Conservation (phyloP, 2,113 vertebrate species). For the Zosterops japonicus region DNA sequence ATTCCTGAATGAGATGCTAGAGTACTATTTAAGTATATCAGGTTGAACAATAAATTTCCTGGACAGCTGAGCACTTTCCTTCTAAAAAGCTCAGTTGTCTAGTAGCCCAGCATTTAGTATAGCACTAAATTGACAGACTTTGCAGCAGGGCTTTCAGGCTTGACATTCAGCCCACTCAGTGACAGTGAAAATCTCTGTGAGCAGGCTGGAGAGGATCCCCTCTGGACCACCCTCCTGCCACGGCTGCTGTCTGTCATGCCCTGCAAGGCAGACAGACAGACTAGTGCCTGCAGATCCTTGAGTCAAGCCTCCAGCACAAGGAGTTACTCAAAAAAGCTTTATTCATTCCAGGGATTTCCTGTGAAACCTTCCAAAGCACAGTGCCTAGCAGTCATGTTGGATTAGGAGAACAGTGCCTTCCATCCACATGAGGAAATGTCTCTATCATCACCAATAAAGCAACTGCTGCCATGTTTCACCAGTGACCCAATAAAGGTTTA, state of each 20-base stretch:
- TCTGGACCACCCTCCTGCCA: not conserved
- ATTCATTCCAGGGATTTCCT: not conserved
- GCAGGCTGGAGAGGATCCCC: not conserved
- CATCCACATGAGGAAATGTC: not conserved
- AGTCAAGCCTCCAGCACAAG: not conserved
- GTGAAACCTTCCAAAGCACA: not conserved
- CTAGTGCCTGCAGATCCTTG: not conserved
- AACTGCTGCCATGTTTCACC: not conserved
- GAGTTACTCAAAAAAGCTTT: not conserved
- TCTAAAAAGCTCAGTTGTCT: not conserved
- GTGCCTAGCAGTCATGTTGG: not conserved
- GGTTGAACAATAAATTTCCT: not conserved
- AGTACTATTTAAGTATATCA: not conserved
- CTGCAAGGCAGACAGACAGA: not conserved
- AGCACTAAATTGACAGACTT: not conserved
- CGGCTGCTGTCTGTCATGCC: fast-evolving
- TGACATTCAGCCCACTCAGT: not conserved
- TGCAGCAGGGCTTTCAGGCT: not conserved
- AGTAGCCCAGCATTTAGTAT: not conserved
- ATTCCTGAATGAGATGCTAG: not conserved
- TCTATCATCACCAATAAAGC: not conserved
- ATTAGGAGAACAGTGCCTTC: not conserved
- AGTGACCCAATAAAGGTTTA: not conserved
- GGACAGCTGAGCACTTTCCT: not conserved
- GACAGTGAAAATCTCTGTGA: not conserved